Conservation (phyloP, 1,140 invertebrate genomes). For the Reticulitermes speratus region DNA sequence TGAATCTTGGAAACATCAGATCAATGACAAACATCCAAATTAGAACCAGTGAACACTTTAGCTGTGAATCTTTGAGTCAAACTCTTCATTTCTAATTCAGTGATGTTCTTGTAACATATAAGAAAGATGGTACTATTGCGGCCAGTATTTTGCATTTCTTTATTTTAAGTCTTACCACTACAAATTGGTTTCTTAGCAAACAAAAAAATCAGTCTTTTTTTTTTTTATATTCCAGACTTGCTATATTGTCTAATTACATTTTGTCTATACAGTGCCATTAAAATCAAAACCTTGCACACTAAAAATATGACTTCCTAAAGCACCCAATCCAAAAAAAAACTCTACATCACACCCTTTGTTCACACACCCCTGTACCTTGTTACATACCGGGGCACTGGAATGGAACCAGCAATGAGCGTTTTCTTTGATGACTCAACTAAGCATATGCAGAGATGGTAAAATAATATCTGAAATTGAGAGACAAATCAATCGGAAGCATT, state of each 20-base stretch:
- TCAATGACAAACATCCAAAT: neutral
- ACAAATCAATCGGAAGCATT: neutral
- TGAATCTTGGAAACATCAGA: neutral
- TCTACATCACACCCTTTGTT: neutral
- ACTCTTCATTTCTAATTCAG: neutral
- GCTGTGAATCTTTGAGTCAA: neutral
- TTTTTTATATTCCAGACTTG: neutral
- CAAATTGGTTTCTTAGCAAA: neutral
- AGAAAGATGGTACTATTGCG: neutral
- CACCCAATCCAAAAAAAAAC: neutral
- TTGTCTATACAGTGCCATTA: neutral
- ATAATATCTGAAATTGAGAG: neutral
- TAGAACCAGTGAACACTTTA: neutral
- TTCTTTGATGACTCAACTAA: neutral
- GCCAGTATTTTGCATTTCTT: neutral
- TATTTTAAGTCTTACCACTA: neutral
- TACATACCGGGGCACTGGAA: neutral
- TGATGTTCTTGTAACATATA: neutral
- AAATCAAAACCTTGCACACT: constrained; percentile 1
- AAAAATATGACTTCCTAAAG: neutral
- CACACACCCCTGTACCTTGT: neutral
- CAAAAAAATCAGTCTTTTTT: constrained; percentile 10
- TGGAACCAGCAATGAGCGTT: neutral
- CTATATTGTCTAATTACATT: neutral
- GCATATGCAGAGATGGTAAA: neutral